phyloP scores from a whole-genome alignment of 2,113 vertebrate species.

The Narcine bancroftii region DNA sequence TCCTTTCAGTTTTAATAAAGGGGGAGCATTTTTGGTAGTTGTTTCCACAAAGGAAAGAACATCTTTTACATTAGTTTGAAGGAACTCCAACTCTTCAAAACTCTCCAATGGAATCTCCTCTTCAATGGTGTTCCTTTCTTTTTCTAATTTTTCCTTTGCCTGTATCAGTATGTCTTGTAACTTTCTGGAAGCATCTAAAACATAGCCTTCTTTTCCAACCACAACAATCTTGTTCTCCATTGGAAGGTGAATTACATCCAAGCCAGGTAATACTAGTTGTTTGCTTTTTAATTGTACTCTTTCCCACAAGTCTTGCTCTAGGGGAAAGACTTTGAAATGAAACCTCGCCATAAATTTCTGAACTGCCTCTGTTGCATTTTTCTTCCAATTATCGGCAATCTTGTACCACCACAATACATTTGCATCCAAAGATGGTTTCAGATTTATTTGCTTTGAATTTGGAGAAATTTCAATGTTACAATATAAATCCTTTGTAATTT shows the following conservation, averaged over 20 bases:
- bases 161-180: constrained; percentile 40
- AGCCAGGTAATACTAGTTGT: constrained; percentile 26
- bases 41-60: constrained; percentile 41
- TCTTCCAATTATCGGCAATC: constrained; percentile 45
- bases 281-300: constrained; percentile 36
- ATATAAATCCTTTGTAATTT: constrained; percentile 38
- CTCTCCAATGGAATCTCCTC: constrained; percentile 40
- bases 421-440: constrained; percentile 42
- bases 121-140: constrained; percentile 43
- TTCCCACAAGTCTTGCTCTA: constrained; percentile 44
- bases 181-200: constrained; percentile 25
- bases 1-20: constrained; percentile 44
- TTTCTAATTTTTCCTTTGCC: constrained; percentile 40
- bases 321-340: constrained; percentile 20
- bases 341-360: constrained; percentile 41
- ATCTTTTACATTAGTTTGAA: constrained; percentile 39
- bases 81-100: constrained; percentile 43
- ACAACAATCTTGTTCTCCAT: constrained; percentile 39
- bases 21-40: constrained; percentile 39
- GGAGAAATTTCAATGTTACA: constrained; percentile 39
- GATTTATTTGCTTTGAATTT: constrained; percentile 27
- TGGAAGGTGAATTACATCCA: constrained; percentile 39
- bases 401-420: constrained; percentile 41
- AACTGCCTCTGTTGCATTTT: constrained; percentile 38
- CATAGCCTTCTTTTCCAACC: constrained; percentile 40